Percentiles rank a stretch among this genome's conserved stretches.
Evolutionary conservation across 35 echinoderm and acorn worm genomes (phyloP).

Genomic region (Lytechinus pictus): DNA sequence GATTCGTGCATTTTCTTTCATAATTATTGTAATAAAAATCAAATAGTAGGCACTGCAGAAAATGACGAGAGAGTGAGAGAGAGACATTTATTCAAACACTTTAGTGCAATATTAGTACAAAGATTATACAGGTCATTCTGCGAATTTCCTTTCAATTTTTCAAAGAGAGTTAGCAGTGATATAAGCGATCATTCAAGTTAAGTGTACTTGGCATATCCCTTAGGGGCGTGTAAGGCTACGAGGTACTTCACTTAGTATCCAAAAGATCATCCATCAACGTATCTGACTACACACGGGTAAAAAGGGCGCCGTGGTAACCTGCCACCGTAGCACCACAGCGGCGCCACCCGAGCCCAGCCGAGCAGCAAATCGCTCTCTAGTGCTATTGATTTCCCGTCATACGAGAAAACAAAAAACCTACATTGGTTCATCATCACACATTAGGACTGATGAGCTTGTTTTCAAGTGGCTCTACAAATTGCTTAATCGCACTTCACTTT

Average conservation of each 20-base stretch:
- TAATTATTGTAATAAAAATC: too few relatives aligned
- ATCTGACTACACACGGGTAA: background rate
- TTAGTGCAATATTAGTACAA: background rate
- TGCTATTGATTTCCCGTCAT: slow-evolving; percentile 40
- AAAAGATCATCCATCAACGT: background rate
- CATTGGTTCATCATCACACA: slow-evolving; percentile 42
- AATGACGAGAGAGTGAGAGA: background rate
- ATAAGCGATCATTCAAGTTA: background rate
- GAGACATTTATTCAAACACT: background rate
- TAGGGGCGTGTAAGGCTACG: background rate
- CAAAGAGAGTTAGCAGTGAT: background rate
- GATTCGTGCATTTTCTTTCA: too few relatives aligned
- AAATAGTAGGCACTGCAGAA: too few relatives aligned
- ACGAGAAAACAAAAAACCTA: slow-evolving; percentile 14
- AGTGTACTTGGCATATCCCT: background rate
- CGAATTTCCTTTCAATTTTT: background rate
- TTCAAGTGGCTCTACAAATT: slow-evolving; percentile 46
- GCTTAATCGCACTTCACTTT: background rate
- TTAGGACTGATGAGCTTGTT: slow-evolving; percentile 37
- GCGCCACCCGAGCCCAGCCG: slow-evolving; percentile 20
- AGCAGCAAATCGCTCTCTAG: slow-evolving; percentile 36
- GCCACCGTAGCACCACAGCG: background rate
- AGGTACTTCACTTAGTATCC: background rate
- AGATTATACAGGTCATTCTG: background rate
- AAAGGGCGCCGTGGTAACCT: background rate